phyloP scores from a whole-genome alignment of 2,113 vertebrate genomes.

The Phalacrocorax aristotelis region DNA sequence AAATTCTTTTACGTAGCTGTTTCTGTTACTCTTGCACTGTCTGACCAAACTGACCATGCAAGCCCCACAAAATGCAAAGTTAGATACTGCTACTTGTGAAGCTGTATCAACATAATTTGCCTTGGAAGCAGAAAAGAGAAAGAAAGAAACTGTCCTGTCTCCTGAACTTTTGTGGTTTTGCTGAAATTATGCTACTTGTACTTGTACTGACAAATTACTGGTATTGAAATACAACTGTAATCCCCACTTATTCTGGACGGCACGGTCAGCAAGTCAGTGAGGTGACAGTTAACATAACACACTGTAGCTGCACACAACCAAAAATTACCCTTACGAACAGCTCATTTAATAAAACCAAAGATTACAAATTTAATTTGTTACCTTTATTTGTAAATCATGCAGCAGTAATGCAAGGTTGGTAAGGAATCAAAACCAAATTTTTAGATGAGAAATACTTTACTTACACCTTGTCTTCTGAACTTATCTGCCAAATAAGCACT shows the following conservation, averaged over 20 bases:
- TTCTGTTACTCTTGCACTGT: not conserved
- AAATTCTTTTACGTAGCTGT: not conserved
- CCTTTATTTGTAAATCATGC: not conserved
- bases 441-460: not conserved
- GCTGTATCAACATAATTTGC: not conserved
- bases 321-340: not conserved
- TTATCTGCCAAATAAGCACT: not conserved
- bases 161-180: not conserved
- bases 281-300: not conserved
- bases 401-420: not conserved
- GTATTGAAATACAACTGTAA: not conserved
- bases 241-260: not conserved
- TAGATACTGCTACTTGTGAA: not conserved
- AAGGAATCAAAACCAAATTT: not conserved
- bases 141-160: not conserved
- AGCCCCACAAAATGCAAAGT: not conserved
- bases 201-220: not conserved
- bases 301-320: not conserved
- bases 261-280: not conserved
- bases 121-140: constrained; percentile 44
- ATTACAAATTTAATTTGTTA: not conserved
- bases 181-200: constrained; percentile 3
- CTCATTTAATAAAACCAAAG: not conserved
- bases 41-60: not conserved
- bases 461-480: not conserved